Conservation (phyloP, 2,797 vertebrate species). For the Coluber constrictor region DNA sequence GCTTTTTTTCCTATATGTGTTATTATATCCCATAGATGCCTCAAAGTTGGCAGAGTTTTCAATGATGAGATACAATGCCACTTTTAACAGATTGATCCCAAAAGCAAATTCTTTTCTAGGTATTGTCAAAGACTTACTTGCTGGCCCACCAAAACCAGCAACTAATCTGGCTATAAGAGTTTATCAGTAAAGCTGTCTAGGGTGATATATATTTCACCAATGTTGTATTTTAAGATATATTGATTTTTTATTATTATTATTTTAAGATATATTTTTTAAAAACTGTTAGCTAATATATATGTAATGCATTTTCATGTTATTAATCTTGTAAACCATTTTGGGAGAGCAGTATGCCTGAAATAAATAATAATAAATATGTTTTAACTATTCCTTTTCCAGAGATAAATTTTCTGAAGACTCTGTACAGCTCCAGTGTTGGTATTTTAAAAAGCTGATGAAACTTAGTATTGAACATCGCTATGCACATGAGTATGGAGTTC, state of each 20-base stretch:
- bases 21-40: neutral
- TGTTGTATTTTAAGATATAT: neutral
- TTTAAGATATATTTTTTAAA: neutral
- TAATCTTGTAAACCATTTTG: neutral
- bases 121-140: neutral
- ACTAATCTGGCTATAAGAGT: neutral
- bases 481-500: slow-evolving; percentile 77
- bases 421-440: slow-evolving; percentile 62
- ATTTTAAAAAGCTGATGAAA: slow-evolving; percentile 73
- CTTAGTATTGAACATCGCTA: slow-evolving; percentile 80
- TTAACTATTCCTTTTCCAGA: slow-evolving; percentile 51
- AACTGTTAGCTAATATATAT: neutral
- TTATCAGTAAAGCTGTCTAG: neutral
- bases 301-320: neutral
- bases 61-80: neutral
- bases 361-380: neutral
- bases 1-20: neutral
- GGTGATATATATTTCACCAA: neutral
- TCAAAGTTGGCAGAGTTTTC: neutral
- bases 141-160: neutral
- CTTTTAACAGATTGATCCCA: neutral
- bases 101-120: neutral
- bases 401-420: slow-evolving; percentile 62
- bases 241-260: neutral
- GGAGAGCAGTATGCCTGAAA: neutral